These are phyloP conservation scores for Xanthorhoe spadicearia DNA, from an alignment of 2,888 invertebrate species.

Conservation along the genomic window DNA sequence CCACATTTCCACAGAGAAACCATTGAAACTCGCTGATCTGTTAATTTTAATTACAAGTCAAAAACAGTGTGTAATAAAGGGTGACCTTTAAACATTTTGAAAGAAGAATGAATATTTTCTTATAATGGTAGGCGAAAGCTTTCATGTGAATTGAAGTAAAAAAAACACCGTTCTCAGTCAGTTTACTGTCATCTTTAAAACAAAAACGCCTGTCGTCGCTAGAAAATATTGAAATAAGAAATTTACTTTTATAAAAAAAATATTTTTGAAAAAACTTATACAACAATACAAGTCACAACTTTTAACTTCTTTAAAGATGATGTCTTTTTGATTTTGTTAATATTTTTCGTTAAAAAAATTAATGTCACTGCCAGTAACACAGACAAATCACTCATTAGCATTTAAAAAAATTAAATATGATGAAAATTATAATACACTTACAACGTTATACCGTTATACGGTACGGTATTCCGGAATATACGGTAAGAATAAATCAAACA, in stretches of 20 bases:
- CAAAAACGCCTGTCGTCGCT: background rate
- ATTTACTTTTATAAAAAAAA: background rate
- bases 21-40: constrained; percentile 21
- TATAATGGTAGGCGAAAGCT: background rate
- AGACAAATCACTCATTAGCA: no score
- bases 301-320: no score
- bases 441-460: no score
- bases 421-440: no score
- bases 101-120: background rate
- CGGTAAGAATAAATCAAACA: no score
- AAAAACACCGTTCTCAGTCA: background rate
- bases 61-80: constrained; percentile 5
- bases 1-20: constrained; percentile 16
- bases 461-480: no score
- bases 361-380: no score
- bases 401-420: no score
- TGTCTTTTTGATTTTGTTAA: no score
- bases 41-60: constrained; percentile 19
- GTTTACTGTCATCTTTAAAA: background rate
- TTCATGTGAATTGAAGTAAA: background rate
- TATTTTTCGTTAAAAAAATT: no score
- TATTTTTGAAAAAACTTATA: no score
- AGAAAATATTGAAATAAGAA: background rate
- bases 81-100: constrained; percentile 2
- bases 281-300: no score